Evolutionary conservation across 2,888 invertebrate genomes (phyloP).

Genomic region (Drosophila putrida): DNA sequence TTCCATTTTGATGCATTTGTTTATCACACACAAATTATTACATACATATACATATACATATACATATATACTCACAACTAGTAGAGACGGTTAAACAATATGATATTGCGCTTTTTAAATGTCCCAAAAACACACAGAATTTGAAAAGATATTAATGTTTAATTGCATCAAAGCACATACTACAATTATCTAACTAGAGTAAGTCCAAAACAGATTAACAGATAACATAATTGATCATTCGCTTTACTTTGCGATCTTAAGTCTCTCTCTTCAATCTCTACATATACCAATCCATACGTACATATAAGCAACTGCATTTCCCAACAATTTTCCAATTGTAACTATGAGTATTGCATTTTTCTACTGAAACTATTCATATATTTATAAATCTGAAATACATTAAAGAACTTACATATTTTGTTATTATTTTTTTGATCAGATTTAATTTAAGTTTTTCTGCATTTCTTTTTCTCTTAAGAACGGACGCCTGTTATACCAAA

Average conservation of each 20-base stretch:
- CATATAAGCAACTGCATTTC: conserved; percentile 62
- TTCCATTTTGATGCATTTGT: conserved; percentile 51
- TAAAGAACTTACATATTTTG: conserved; percentile 51
- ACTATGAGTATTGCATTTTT: conserved; percentile 73
- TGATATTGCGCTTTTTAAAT: conserved; percentile 55
- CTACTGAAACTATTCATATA: conserved; percentile 24
- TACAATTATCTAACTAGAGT: conserved; percentile 49
- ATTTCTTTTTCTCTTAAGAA: conserved; percentile 23
- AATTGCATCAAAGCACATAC: conserved; percentile 57
- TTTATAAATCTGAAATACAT: conserved; percentile 39
- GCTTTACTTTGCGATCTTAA: conserved; percentile 10
- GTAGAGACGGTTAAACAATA: conserved; percentile 35
- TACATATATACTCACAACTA: conserved; percentile 29
- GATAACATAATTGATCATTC: conserved; percentile 38
- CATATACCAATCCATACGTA: conserved; percentile 5
- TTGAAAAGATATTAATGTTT: conserved; percentile 64
- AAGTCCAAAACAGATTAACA: conserved; percentile 61
- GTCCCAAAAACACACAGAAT: conserved; percentile 16
- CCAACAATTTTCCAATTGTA: conserved; percentile 65
- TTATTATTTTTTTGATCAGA: conserved; percentile 21
- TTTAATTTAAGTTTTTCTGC: conserved; percentile 21
- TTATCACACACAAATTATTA: conserved; percentile 13
- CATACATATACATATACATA: conserved; percentile 11
- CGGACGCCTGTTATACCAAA: conserved; percentile 44
- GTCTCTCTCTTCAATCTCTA: conserved; percentile 4